Conservation (phyloP, 53 echinoderm and acorn worm genomes). For the Pentamera pediparva region DNA sequence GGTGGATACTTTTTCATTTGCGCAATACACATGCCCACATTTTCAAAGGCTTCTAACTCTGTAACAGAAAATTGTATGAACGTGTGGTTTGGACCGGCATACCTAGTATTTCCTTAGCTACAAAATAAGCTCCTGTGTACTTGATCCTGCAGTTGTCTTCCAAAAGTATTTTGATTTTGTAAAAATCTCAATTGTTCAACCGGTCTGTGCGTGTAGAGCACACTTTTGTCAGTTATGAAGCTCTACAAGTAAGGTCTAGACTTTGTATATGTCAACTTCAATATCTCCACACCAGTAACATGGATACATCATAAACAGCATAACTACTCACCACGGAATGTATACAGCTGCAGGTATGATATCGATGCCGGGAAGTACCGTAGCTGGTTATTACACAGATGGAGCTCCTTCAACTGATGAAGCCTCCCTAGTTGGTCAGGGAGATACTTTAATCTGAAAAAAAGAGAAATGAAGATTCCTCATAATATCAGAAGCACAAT, state of each 20-base stretch:
- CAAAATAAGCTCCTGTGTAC: too few relatives aligned
- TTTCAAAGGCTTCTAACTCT: too few relatives aligned
- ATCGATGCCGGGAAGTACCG: conserved; percentile 90
- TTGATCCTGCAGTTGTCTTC: too few relatives aligned
- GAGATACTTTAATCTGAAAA: conserved; percentile 55
- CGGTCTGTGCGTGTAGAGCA: too few relatives aligned
- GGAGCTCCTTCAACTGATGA: conserved; percentile 88
- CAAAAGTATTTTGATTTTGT: too few relatives aligned
- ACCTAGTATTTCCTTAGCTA: too few relatives aligned
- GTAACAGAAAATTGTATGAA: too few relatives aligned
- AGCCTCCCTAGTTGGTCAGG: conserved; percentile 89
- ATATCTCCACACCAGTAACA: neutral
- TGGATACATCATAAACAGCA: neutral
- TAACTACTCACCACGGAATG: conserved; percentile 75
- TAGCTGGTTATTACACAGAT: conserved; percentile 85
- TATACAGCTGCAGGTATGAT: conserved; percentile 83
- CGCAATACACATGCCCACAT: too few relatives aligned
- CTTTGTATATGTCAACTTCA: neutral
- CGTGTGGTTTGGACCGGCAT: too few relatives aligned
- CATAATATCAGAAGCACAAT: too few relatives aligned
- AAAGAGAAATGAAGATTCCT: neutral
- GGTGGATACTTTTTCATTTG: too few relatives aligned
- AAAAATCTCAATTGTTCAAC: too few relatives aligned
- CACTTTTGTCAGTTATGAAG: neutral
- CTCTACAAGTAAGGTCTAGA: neutral